Base-by-base conservation (phyloP, 2,113 vertebrate genomes). In the Chloebia gouldiae region DNA sequence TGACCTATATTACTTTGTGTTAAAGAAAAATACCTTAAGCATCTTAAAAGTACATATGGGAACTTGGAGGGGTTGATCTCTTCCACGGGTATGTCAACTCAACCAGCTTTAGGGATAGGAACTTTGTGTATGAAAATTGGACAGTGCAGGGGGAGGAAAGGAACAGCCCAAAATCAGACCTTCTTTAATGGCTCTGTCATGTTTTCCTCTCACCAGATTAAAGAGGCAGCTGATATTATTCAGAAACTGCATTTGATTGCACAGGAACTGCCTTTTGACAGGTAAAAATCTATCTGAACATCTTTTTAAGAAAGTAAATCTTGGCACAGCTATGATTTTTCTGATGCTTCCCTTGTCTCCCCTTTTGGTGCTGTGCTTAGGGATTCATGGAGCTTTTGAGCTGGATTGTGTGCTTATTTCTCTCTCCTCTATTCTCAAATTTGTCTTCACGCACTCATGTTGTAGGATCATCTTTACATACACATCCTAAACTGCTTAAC, bases 201-300 rank as follows among this genome's bases (percentile, higher is more conserved):
- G 79, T 96, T 90, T 95, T 96, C 60, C 35, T 86, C 87, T 50
- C 75, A 65, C 92, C 97, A 99, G 99, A 99, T 99, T 98, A 99
- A 99, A 97, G 99, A 99, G 90, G 99, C 99, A 95, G 99, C 99
- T 96, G 99, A 99, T 97, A 99, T 99, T 95, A 99, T 99, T 98
- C 99, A 99, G 98, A 99, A 99, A 96, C 98, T 99, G 89, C 99
- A 99, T 96, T 98, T 99, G 97, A 99, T 99, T 92, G 99, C 99
- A 78, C 99, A 99, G 96, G 99, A 99, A 95, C 98, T 99, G 97
- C 99, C 99, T 70, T 99, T 99, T 97, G 99, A 99, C 98, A 99
- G 99, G 99, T 98, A 97, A 97, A 96, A 93, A 72, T 95, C 95
- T 92, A 90, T 95, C 95, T 78, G 63, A 89, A 65, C n/a, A 60